These are phyloP conservation scores for Physella acuta DNA, from an alignment of 1,140 invertebrate genomes.

Conservation along the genomic window DNA sequence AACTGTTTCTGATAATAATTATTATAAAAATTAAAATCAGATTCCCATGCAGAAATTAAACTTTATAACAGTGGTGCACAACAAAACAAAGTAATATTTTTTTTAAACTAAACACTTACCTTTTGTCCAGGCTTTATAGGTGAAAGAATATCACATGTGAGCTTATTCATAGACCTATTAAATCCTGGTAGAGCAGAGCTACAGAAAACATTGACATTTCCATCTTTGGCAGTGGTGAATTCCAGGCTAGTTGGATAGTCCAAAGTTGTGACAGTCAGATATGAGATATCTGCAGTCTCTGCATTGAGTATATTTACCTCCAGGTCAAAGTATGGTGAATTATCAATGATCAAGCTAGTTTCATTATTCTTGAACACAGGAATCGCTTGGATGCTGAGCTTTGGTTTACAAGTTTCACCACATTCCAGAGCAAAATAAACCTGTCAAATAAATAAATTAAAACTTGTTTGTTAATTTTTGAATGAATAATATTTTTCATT, in stretches of 20 bases:
- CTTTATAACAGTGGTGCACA: too few species aligned
- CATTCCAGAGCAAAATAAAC: slow-evolving; percentile 30
- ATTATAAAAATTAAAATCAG: too few species aligned
- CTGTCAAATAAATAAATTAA: slow-evolving; percentile 25
- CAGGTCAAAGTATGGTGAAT: slow-evolving; percentile 29
- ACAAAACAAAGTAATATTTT: too few species aligned
- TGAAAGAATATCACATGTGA: slow-evolving; percentile 28
- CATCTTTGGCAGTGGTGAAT: slow-evolving; percentile 26
- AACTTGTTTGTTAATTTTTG: too few species aligned
- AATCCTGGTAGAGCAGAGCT: too few species aligned
- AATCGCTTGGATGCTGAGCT: slow-evolving; percentile 20
- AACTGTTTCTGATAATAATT: too few species aligned
- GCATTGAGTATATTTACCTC: slow-evolving; percentile 29
- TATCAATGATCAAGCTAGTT: slow-evolving; percentile 29
- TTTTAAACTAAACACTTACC: slow-evolving; percentile 4
- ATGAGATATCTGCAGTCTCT: slow-evolving; percentile 31
- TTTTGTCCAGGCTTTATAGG: slow-evolving; percentile 8
- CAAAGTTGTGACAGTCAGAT: slow-evolving; percentile 29
- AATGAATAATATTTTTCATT: too few species aligned
- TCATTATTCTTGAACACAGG: slow-evolving; percentile 16
- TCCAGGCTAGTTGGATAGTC: slow-evolving; percentile 28
- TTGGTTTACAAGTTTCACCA: slow-evolving; percentile 27
- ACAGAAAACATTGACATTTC: too few species aligned
- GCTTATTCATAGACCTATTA: too few species aligned
- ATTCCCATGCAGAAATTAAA: too few species aligned